phyloP scores from a whole-genome alignment of 2,888 invertebrate species.

The Limnephilus marmoratus region DNA sequence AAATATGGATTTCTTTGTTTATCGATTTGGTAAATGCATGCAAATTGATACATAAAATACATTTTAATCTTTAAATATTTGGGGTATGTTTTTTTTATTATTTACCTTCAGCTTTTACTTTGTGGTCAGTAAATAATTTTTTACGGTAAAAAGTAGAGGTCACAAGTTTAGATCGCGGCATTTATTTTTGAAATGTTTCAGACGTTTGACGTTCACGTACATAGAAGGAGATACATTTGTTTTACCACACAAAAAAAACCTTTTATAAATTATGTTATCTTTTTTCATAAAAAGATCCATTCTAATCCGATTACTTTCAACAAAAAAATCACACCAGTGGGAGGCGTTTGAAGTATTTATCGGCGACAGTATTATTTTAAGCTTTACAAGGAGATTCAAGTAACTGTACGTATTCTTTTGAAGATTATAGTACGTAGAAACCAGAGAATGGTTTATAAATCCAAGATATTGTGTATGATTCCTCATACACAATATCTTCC shows the following conservation, averaged over 20 bases:
- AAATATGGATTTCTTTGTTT: too few relatives aligned
- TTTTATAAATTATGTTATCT: not conserved
- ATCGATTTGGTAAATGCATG: too few relatives aligned
- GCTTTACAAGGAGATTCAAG: not conserved
- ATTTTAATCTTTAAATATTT: too few relatives aligned
- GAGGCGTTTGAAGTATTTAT: not conserved
- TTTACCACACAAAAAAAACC: not conserved
- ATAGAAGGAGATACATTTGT: not conserved
- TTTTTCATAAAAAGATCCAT: not conserved
- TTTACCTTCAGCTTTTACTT: too few relatives aligned
- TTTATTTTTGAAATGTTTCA: not conserved
- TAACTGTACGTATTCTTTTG: not conserved
- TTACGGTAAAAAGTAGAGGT: too few relatives aligned
- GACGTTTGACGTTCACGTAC: not conserved
- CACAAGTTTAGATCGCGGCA: not conserved
- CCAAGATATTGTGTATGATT: not conserved
- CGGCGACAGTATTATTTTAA: not conserved
- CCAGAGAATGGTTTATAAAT: not conserved
- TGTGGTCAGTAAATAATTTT: too few relatives aligned
- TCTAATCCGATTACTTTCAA: not conserved
- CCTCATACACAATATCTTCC: not conserved
- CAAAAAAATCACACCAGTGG: not conserved
- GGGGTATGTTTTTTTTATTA: too few relatives aligned
- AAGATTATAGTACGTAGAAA: not conserved
- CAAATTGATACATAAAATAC: too few relatives aligned